Evolutionary conservation across 2,888 invertebrate species (phyloP).

Genomic region (Tipula confusa): DNA sequence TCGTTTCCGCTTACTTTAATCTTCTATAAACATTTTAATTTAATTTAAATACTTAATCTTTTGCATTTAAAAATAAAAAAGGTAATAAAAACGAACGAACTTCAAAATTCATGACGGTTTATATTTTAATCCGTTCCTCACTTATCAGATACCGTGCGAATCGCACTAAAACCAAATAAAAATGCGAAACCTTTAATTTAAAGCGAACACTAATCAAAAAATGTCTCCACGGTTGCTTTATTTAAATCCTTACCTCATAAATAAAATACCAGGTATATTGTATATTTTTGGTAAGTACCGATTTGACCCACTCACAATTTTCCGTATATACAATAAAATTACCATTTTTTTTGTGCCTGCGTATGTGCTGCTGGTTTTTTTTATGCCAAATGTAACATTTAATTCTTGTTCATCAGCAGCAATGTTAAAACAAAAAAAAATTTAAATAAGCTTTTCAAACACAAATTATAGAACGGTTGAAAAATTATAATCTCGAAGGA

Average conservation of each 20-base stretch:
- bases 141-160: not conserved
- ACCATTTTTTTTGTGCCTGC: not conserved
- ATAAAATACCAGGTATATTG: not conserved
- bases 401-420: not conserved
- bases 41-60: too few species aligned
- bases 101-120: too few species aligned
- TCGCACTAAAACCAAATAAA: not conserved
- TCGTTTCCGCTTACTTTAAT: too few species aligned
- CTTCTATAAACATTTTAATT: too few species aligned
- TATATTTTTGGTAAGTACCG: not conserved
- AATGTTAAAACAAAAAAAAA: not conserved
- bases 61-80: too few species aligned
- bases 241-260: not conserved
- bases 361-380: not conserved
- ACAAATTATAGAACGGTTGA: slow-evolving; percentile 16
- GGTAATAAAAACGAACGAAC: too few species aligned
- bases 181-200: not conserved
- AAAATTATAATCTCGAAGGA: slow-evolving; percentile 25
- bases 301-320: not conserved
- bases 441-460: not conserved
- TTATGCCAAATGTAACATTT: not conserved
- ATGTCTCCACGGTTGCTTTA: not conserved
- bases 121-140: not conserved
- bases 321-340: not conserved
- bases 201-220: not conserved